Evolutionary conservation across 2,888 invertebrate species (phyloP).

Genomic region (Leucophenga montana): DNA sequence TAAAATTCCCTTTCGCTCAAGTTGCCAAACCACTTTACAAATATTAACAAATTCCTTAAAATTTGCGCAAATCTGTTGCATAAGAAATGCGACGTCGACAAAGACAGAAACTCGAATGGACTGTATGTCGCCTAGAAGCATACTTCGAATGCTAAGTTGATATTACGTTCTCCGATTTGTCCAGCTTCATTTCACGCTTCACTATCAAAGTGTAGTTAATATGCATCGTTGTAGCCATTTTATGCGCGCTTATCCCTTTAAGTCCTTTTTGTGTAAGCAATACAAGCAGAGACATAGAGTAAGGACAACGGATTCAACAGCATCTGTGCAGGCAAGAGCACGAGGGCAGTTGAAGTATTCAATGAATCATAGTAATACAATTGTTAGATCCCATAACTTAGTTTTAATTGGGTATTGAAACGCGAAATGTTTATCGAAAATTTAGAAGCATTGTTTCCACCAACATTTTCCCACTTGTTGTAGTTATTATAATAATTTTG

Average conservation of each 20-base stretch:
- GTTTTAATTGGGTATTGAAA: too few relatives aligned
- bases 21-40: slow-evolving; percentile 23
- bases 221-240: slow-evolving; percentile 32
- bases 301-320: not conserved
- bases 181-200: slow-evolving; percentile 41
- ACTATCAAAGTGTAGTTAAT: slow-evolving; percentile 38
- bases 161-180: not conserved
- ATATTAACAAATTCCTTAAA: slow-evolving; percentile 27
- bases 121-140: not conserved
- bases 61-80: slow-evolving; percentile 16
- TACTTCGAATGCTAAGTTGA: not conserved
- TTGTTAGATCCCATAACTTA: too few relatives aligned
- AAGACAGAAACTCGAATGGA: not conserved
- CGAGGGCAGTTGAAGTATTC: not conserved
- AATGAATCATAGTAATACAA: too few relatives aligned
- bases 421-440: too few relatives aligned
- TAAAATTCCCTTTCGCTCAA: not conserved
- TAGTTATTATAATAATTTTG: too few relatives aligned
- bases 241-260: slow-evolving; percentile 9
- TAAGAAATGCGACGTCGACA: slow-evolving; percentile 8
- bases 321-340: not conserved
- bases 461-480: too few relatives aligned
- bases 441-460: too few relatives aligned
- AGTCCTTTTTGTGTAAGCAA: slow-evolving; percentile 27
- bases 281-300: not conserved